Conservation (phyloP, 2,888 invertebrate species). For the Synanthedon andrenaeformis region DNA sequence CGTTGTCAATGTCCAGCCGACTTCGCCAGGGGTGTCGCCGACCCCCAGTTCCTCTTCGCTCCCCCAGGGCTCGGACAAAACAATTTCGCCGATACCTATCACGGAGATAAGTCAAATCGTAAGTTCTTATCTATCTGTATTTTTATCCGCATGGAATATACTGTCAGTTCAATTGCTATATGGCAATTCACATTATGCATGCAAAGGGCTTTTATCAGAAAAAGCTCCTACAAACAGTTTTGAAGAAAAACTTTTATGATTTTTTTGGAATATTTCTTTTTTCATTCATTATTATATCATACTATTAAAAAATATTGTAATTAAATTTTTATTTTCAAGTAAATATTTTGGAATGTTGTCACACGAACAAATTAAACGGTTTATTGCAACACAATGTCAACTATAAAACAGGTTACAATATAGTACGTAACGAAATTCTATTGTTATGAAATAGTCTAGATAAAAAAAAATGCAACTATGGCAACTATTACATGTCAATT, state of each 20-base stretch:
- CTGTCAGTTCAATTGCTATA: slow-evolving; percentile 1
- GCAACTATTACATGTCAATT: neutral
- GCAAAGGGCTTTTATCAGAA: slow-evolving; percentile 20
- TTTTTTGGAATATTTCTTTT: too few species aligned
- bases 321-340: too few species aligned
- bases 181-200: slow-evolving; percentile 25
- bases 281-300: too few species aligned
- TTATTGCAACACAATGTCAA: too few species aligned
- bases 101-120: slow-evolving; percentile 78
- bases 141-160: neutral
- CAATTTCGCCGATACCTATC: slow-evolving; percentile 70
- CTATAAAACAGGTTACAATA: too few species aligned
- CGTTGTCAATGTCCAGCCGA: slow-evolving; percentile 71
- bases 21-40: slow-evolving; percentile 70
- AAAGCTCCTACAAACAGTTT: neutral
- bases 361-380: too few species aligned
- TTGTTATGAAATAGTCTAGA: too few species aligned
- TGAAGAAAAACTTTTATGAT: neutral
- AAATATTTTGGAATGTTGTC: too few species aligned
- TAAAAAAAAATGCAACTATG: too few species aligned
- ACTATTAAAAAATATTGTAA: too few species aligned
- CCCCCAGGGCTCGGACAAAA: slow-evolving; percentile 69
- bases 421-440: too few species aligned
- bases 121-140: slow-evolving; percentile 38
- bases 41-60: slow-evolving; percentile 72